Conservation (phyloP, 2,113 vertebrate genomes). For the Micromys minutus region DNA sequence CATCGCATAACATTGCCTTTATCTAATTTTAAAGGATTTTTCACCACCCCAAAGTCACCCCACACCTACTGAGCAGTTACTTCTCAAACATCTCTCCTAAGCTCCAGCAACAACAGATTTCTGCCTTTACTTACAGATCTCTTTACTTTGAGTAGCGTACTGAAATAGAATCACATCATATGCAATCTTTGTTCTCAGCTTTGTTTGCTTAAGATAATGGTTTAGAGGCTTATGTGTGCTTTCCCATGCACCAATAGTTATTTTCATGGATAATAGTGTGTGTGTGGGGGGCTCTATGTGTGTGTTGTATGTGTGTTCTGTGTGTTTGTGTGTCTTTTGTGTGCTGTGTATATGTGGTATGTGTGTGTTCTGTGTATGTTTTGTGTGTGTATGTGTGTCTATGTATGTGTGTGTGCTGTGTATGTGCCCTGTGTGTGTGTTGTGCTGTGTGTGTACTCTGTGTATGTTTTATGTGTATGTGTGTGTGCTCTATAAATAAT, state of each 20-base stretch:
- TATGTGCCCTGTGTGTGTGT: too few relatives aligned
- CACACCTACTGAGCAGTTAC: background rate
- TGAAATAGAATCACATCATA: background rate
- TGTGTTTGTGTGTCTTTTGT: background rate
- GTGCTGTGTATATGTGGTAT: background rate
- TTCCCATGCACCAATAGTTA: background rate
- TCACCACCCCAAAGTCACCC: background rate
- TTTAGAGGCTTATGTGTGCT: background rate
- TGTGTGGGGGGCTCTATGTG: too few relatives aligned
- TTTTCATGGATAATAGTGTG: background rate
- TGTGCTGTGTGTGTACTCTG: background rate
- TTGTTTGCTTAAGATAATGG: background rate
- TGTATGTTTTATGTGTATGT: too few relatives aligned
- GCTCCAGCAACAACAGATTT: background rate
- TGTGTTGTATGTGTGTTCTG: background rate
- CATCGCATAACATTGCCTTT: background rate
- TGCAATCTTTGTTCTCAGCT: background rate
- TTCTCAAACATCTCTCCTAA: background rate
- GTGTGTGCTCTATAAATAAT: too few relatives aligned
- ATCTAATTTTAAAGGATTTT: background rate
- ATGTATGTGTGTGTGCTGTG: background rate
- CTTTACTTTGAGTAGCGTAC: background rate
- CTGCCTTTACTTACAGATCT: background rate
- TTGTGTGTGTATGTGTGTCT: background rate
- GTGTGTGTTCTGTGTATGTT: background rate